Conservation (phyloP, 2,113 vertebrate species). For the Melanostigma gelatinosum region DNA sequence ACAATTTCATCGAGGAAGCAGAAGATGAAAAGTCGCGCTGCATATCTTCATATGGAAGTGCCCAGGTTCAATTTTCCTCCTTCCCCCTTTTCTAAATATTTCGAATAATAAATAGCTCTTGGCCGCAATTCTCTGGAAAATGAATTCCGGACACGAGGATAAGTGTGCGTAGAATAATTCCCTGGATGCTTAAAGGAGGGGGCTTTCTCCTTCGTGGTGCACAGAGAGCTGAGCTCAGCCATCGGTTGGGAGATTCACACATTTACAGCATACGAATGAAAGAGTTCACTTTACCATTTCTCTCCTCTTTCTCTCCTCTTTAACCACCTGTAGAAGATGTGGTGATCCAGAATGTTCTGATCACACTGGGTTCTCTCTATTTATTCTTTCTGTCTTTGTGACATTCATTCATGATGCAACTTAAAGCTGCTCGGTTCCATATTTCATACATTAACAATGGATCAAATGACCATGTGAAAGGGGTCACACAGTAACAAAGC, state of each 20-base stretch:
- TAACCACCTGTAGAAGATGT: constrained; percentile 10
- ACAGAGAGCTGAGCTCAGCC: not conserved
- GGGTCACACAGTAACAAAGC: not conserved
- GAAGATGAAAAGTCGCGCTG: constrained; percentile 61
- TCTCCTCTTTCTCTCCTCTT: constrained; percentile 32
- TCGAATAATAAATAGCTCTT: constrained; percentile 71
- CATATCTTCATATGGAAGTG: constrained; percentile 44
- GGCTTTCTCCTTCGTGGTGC: constrained; percentile 19
- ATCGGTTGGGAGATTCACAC: not conserved
- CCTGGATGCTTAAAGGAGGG: constrained; percentile 54
- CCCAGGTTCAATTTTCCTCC: constrained; percentile 54
- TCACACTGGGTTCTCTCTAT: not conserved
- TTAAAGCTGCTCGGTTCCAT: constrained; percentile 3
- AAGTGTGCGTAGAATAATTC: constrained; percentile 66
- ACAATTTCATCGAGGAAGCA: constrained; percentile 50
- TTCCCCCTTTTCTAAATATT: constrained; percentile 59
- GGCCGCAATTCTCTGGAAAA: constrained; percentile 69
- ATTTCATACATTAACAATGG: constrained; percentile 5
- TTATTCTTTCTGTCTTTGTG: constrained; percentile 22
- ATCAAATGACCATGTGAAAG: not conserved
- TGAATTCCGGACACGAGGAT: constrained; percentile 66
- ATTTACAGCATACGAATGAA: not conserved
- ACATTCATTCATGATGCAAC: constrained; percentile 12
- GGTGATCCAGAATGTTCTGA: constrained; percentile 19
- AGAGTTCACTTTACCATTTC: constrained; percentile 11